These are phyloP conservation scores for Lysandra bellargus DNA, from an alignment of 2,888 invertebrate species.

Conservation along the genomic window DNA sequence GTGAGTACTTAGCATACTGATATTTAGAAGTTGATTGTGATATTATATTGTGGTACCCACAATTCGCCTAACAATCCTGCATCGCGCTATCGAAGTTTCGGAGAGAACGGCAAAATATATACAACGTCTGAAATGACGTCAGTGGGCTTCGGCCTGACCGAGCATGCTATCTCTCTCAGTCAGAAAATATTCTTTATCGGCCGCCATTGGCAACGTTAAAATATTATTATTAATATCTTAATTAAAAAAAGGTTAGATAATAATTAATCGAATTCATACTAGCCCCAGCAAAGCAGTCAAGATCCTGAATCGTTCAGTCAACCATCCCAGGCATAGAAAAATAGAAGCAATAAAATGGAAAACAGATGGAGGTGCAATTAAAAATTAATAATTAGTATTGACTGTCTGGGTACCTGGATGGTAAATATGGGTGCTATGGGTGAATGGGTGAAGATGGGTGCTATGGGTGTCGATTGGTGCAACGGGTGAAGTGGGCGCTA, in stretches of 20 bases:
- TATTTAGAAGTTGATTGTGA: no score
- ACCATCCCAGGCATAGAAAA: background rate
- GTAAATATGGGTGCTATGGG: background rate
- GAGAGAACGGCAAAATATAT: no score
- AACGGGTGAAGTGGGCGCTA: slow-evolving; percentile 39
- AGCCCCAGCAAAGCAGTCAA: background rate
- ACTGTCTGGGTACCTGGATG: background rate
- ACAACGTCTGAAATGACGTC: no score
- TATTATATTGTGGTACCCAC: no score
- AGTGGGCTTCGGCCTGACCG: no score
- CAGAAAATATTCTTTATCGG: no score
- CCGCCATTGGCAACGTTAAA: no score
- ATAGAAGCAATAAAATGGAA: background rate
- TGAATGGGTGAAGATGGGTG: background rate
- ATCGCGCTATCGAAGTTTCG: no score
- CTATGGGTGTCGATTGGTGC: background rate
- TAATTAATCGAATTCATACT: background rate
- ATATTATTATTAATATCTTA: no score
- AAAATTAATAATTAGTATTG: slow-evolving; percentile 6
- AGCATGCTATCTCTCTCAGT: no score
- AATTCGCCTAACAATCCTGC: no score
- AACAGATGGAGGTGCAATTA: background rate
- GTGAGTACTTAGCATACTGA: background rate
- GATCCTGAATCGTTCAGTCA: background rate
- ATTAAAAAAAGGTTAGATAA: no score